Evolutionary conservation across 2,888 invertebrate genomes (phyloP), one percentile per base, ranked within the genome.

Genomic region (Cloeon dipterum): DNA sequence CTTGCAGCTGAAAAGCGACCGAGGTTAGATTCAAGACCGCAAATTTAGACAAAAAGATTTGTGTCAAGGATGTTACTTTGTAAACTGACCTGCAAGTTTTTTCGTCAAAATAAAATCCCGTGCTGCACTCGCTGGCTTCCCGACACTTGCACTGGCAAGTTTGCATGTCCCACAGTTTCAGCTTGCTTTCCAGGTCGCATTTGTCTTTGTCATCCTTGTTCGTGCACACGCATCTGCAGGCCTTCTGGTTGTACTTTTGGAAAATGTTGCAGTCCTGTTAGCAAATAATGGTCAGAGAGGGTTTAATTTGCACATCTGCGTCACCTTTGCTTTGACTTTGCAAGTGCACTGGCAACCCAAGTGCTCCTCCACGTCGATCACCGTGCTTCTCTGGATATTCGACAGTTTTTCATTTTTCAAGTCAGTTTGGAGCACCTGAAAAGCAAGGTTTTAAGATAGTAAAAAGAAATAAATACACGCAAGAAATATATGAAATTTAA

Each of bases 321-420:
- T n/a, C 65, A 70, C 66, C 51, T 57, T 52, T 46, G 53, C 54
- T 54, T 67, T 67, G 33, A 64, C 53, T 44, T 52, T 63, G 47
- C 74, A 75, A 38, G 58, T 59, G 48, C 74, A 75, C 47, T 57
- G 58, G 49, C 74, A 74, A 41, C 58, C 59, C 23, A 53, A 56
- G 47, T 75, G 74, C 46, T 65, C 65, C 44, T 70, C 69, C 11
- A 71, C 52, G 4, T 61, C 51, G 8, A 71, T 54, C 20, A 65
- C 52, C 51, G 62, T 61, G 45, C 58, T 59, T 2, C 55, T 57
- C 5, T 46, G 2, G 19, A 40, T 8, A 25, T 8, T 8, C n/a
- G n/a, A n/a, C 8, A 23, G 10, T 8, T n/a, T 8, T 10, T 25
- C 25, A 23, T 23, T n/a, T 8, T n/a, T 23, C 25, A 10, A 23